Evolutionary conservation across 2,113 vertebrate genomes (phyloP).

Genomic region (Pelecanoides urinatrix): DNA sequence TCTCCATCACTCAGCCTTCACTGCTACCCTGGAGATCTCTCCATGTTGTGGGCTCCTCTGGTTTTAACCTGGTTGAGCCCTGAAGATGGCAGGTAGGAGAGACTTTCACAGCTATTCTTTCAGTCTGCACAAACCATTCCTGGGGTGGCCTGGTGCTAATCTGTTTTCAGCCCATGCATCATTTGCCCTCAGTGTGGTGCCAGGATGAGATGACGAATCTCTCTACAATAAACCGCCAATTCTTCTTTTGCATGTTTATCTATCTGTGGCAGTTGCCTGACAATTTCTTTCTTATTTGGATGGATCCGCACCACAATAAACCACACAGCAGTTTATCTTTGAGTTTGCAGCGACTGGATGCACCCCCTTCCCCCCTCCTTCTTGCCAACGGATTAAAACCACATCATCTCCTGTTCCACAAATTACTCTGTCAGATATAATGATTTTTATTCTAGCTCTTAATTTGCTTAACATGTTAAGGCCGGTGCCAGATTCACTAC

Average conservation of each 20-base stretch:
- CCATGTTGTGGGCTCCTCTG: background rate
- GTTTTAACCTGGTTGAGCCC: background rate
- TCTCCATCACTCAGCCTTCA: background rate
- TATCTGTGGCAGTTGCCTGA: background rate
- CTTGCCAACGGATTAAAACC: background rate
- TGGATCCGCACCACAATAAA: background rate
- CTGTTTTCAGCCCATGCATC: background rate
- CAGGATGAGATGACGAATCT: background rate
- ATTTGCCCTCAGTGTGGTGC: background rate
- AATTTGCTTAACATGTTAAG: slow-evolving; percentile 34
- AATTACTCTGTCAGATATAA: slow-evolving; percentile 31
- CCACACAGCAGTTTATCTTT: slow-evolving; percentile 2
- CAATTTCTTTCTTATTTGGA: slow-evolving; percentile 4
- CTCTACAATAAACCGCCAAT: background rate
- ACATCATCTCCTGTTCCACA: background rate
- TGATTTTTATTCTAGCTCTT: slow-evolving; percentile 29
- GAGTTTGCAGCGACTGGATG: background rate
- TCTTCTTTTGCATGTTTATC: slow-evolving; percentile 4
- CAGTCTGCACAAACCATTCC: background rate
- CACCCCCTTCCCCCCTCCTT: background rate
- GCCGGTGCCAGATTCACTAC: background rate
- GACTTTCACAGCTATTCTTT: background rate
- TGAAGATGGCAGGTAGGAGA: background rate
- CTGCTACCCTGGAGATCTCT: background rate
- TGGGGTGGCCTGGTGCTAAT: background rate